A percentile compares a stretch with the other conserved stretches of the same genome.
phyloP scores from a whole-genome alignment of 2,888 invertebrate genomes.

The Trachelus tabidus region DNA sequence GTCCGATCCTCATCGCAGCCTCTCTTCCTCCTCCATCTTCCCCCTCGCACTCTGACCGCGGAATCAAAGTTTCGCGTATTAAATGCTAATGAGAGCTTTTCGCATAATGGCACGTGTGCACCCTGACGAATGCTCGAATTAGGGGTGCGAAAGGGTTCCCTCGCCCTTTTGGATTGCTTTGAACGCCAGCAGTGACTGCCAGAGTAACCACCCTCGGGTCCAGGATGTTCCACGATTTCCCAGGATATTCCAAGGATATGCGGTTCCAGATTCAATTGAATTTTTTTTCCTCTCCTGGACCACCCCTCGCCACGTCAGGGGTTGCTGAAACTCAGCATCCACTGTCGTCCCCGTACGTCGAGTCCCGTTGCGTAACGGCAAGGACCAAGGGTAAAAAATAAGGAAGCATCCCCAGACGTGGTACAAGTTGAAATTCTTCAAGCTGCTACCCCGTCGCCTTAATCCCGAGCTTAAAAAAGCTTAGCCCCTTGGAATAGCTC shows the following conservation, averaged over 20 bases:
- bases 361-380: too few relatives aligned
- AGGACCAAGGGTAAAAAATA: too few relatives aligned
- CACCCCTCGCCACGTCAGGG: too few relatives aligned
- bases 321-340: too few relatives aligned
- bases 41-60: slow-evolving; percentile 38
- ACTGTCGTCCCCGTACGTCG: too few relatives aligned
- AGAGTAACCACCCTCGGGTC: not conserved
- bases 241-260: not conserved
- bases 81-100: slow-evolving; percentile 56
- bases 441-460: slow-evolving; percentile 34
- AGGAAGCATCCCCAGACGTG: too few relatives aligned
- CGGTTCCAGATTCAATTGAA: slow-evolving; percentile 19
- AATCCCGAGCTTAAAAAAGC: slow-evolving; percentile 61
- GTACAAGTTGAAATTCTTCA: too few relatives aligned
- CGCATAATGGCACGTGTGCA: slow-evolving; percentile 49
- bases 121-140: slow-evolving; percentile 49
- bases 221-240: not conserved
- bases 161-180: not conserved
- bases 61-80: slow-evolving; percentile 58
- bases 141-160: slow-evolving; percentile 35
- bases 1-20: slow-evolving; percentile 3
- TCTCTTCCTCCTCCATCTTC: not conserved
- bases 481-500: slow-evolving; percentile 64
- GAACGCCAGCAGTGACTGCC: not conserved
- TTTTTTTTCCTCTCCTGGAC: slow-evolving; percentile 32